phyloP scores from a whole-genome alignment of 1,140 invertebrate species.

The Tribolium madens region DNA sequence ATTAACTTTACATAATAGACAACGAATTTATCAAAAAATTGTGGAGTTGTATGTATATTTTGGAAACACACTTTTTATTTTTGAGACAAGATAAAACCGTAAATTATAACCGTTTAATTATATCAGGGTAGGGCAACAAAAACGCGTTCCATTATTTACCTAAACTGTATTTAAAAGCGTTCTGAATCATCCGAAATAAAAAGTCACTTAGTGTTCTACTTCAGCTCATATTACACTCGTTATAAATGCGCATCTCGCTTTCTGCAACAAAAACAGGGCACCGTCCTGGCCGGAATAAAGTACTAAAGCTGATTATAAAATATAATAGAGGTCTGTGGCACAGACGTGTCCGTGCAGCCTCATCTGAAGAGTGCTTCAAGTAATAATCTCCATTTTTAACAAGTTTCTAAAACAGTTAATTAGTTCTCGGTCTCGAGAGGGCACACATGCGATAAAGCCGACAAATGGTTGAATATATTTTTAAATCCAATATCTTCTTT shows the following conservation, averaged over 20 bases:
- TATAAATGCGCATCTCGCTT: constrained; percentile 35
- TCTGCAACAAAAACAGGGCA: constrained; percentile 14
- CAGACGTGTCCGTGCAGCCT: constrained; percentile 2
- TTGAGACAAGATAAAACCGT: too few relatives aligned
- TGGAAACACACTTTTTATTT: too few relatives aligned
- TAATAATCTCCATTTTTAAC: neutral
- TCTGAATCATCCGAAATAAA: constrained; percentile 32
- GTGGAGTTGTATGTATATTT: too few relatives aligned
- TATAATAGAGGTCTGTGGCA: constrained; percentile 25
- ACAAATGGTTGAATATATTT: neutral
- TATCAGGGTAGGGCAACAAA: neutral
- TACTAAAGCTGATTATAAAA: constrained; percentile 38
- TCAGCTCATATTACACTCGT: constrained; percentile 34
- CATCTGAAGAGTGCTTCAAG: neutral
- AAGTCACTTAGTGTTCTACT: constrained; percentile 33
- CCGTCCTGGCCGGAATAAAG: constrained; percentile 29
- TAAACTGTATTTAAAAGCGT: constrained; percentile 32
- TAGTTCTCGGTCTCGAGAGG: neutral
- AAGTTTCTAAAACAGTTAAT: neutral
- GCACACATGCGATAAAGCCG: neutral
- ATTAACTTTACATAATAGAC: neutral
- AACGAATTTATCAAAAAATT: neutral
- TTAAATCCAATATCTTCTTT: constrained; percentile 21
- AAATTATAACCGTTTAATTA: neutral
- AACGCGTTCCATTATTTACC: neutral